Evolutionary conservation across 2,797 vertebrate species (phyloP), one percentile per base, ranked within the genome.

Genomic region (Acipenser transmontanus): DNA sequence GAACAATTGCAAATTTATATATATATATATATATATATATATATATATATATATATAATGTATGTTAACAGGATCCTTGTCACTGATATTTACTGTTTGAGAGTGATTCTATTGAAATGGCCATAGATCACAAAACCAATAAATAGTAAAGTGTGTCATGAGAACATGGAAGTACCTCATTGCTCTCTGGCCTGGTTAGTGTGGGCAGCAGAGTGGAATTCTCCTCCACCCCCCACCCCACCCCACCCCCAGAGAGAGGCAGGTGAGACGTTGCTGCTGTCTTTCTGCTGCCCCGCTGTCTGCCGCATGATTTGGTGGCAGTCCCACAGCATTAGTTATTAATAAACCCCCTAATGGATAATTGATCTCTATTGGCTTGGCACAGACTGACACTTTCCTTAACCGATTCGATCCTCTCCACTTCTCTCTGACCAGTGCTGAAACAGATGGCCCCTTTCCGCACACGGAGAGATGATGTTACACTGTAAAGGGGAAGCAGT

Each of bases 251-350:
- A 60, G 68, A 64, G 69, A 73, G 57, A 66, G 48, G 56, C 61
- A 61, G 56, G 77, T 78, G 76, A 84, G 82, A 81, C 77, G 63
- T 77, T 70, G 75, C 63, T 65, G 13, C 8, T 65, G 64, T 62
- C 17, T 60, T 64, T 64, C 68, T 78, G 67, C 79, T 77, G 74
- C 74, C 76, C 77, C 68, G 47, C 69, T 80, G 82, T 83, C 78
- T 85, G 73, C 73, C 64, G 50, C 61, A 13, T 59, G 61, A 49
- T 72, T 61, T 64, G 49, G 47, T 71, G 72, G 74, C 49, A 68
- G 68, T 80, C 75, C 71, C 73, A 73, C 72, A 69, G 63, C 80
- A 86, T 87, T 77, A 82, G 78, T 88, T 88, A 85, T 89, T 82
- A 80, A 87, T 81, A 80, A 83, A 71, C 69, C 70, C 72, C 73